Evolutionary conservation across 2,113 vertebrate species (phyloP).

Genomic region (Pachycephala philippinensis): DNA sequence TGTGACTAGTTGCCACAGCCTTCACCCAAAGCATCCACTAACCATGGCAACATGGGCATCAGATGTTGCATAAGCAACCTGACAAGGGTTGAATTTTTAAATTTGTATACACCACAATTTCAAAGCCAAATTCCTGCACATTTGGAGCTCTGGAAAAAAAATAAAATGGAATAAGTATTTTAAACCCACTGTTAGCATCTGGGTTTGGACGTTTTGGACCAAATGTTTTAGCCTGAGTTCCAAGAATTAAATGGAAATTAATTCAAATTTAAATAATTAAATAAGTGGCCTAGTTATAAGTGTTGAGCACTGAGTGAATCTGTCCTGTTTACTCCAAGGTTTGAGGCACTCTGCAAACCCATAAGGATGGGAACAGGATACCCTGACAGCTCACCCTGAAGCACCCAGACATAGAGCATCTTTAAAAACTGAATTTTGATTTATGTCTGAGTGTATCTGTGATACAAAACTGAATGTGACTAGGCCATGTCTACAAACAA

Average conservation of each 20-base stretch:
- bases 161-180: background rate
- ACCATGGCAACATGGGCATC: constrained; percentile 71
- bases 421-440: background rate
- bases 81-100: constrained; percentile 40
- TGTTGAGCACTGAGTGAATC: background rate
- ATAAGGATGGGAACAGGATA: background rate
- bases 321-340: background rate
- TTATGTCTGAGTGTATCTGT: background rate
- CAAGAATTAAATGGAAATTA: background rate
- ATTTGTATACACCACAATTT: constrained; percentile 40
- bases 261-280: background rate
- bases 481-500: rapidly evolving
- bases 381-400: background rate
- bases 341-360: background rate
- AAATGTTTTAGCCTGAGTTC: background rate
- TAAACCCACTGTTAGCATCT: background rate
- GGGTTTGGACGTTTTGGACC: background rate
- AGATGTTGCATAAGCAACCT: constrained; percentile 55
- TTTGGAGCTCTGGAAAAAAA: background rate
- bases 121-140: constrained; percentile 57
- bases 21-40: constrained; percentile 57
- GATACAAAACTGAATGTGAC: background rate
- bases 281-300: background rate
- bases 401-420: rapidly evolving
- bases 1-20: constrained; percentile 67